These are phyloP conservation scores for Myotis daubentonii DNA, from an alignment of 2,797 vertebrate genomes.

Conservation along the genomic window DNA sequence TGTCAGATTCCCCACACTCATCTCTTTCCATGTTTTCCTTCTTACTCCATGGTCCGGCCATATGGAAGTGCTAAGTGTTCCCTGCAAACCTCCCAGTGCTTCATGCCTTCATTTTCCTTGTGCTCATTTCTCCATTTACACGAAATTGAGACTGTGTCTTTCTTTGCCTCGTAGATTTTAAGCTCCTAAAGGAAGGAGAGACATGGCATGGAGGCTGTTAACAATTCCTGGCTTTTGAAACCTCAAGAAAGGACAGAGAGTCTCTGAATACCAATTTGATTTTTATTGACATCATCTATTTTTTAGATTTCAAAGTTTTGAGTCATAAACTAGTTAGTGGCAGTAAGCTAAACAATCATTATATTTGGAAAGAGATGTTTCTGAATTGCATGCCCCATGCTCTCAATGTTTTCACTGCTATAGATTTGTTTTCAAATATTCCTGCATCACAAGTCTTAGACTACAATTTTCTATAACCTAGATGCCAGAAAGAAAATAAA, in stretches of 20 bases:
- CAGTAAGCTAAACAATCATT: neutral
- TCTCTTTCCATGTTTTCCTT: neutral
- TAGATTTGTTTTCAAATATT: constrained; percentile 30
- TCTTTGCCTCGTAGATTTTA: neutral
- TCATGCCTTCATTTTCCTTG: neutral
- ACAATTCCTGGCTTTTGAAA: neutral
- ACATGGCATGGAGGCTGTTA: neutral
- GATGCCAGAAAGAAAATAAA: constrained; percentile 3
- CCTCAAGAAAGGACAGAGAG: neutral
- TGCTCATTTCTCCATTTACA: neutral
- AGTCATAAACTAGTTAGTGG: neutral
- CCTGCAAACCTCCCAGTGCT: neutral
- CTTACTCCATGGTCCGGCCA: neutral
- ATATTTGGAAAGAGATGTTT: neutral
- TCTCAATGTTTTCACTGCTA: neutral
- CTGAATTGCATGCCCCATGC: neutral
- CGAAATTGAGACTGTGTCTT: neutral
- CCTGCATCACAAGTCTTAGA: neutral
- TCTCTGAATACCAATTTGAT: neutral
- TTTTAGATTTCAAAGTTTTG: neutral
- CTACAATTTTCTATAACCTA: neutral
- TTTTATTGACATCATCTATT: neutral
- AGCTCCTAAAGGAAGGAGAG: neutral
- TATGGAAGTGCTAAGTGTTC: neutral
- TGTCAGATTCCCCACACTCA: neutral